A percentile compares a stretch with the other conserved stretches of the same genome.
Conservation (phyloP, 2,113 vertebrate species). For the Pygoscelis antarcticus region DNA sequence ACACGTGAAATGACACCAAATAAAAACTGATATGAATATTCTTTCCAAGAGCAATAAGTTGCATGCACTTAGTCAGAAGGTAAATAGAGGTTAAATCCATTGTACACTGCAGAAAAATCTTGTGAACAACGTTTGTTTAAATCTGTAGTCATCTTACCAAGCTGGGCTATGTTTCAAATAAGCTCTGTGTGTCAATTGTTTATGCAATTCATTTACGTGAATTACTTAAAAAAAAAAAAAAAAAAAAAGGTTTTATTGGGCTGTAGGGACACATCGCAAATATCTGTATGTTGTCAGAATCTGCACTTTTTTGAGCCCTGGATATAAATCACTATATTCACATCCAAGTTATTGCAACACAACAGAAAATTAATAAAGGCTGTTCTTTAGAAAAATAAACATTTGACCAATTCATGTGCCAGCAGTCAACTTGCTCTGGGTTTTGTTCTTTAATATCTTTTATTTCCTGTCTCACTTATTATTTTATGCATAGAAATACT, state of each 20-base stretch:
- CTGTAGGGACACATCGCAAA: neutral
- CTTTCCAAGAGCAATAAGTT: neutral
- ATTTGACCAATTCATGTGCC: neutral
- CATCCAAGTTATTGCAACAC: conserved; percentile 51
- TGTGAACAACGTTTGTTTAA: neutral
- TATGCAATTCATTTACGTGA: neutral
- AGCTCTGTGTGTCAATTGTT: neutral
- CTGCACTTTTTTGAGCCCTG: neutral
- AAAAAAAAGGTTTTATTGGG: neutral
- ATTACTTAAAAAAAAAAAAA: neutral
- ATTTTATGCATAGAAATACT: conserved; percentile 10
- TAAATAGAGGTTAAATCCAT: neutral
- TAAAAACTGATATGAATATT: neutral
- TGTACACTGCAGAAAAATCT: neutral
- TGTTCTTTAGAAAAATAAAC: conserved; percentile 32
- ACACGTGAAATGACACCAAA: neutral
- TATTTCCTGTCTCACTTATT: neutral
- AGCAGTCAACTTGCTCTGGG: neutral
- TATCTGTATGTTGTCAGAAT: neutral
- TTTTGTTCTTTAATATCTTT: conserved; percentile 14
- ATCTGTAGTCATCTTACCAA: neutral
- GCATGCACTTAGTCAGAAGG: neutral
- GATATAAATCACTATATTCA: neutral
- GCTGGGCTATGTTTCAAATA: neutral
- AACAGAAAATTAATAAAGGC: conserved; percentile 52